Conservation (phyloP, 2,113 vertebrate species). For the Stigmatopora argus region DNA sequence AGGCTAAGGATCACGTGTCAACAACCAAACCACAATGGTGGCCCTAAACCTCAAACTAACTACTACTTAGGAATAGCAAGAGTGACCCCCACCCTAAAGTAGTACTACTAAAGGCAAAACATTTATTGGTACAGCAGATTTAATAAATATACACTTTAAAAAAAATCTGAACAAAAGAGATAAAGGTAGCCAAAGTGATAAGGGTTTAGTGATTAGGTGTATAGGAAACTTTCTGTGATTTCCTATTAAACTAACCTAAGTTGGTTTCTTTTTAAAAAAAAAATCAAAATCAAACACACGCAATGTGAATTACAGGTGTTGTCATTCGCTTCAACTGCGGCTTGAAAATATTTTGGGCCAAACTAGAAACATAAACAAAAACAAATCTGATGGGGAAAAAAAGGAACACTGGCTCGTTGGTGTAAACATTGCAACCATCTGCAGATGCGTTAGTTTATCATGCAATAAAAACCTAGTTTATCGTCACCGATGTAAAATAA, state of each 20-base stretch:
- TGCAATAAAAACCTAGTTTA: background rate
- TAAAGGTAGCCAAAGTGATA: background rate
- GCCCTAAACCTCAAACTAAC: constrained; percentile 12
- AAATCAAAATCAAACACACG: constrained; percentile 4
- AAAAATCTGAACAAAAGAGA: background rate
- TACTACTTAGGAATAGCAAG: background rate
- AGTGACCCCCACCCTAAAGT: background rate
- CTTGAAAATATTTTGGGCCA: background rate
- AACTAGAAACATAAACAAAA: background rate
- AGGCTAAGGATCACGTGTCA: constrained; percentile 42
- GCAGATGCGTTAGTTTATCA: constrained; percentile 5
- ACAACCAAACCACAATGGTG: constrained; percentile 46
- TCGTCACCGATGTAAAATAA: background rate
- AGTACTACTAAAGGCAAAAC: background rate
- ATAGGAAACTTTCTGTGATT: background rate
- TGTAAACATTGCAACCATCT: constrained; percentile 21
- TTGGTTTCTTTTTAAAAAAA: background rate
- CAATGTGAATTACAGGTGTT: background rate
- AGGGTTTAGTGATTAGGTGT: background rate
- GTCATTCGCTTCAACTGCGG: background rate
- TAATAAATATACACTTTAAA: background rate
- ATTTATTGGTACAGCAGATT: background rate
- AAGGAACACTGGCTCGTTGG: background rate
- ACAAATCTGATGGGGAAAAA: background rate
- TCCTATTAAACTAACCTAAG: background rate